phyloP scores from a whole-genome alignment of 2,797 vertebrate species.

The Sylvilagus floridanus region DNA sequence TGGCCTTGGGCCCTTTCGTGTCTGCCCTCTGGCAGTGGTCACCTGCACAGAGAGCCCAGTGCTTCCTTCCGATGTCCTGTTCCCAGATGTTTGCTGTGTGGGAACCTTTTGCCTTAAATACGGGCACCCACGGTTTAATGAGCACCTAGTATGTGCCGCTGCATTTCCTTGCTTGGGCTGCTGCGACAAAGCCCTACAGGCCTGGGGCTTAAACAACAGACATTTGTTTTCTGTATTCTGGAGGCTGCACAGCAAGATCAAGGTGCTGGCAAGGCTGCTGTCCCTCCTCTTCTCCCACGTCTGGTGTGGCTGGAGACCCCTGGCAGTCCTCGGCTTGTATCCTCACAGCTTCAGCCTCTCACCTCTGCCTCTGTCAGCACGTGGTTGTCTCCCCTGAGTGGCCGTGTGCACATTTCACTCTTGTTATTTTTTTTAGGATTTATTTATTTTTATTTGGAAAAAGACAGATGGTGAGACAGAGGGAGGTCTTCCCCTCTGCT shows the following conservation, averaged over 20 bases:
- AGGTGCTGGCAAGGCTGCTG: fast-evolving
- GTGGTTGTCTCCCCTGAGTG: not conserved
- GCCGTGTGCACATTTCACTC: too few species aligned
- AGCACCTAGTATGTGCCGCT: fast-evolving
- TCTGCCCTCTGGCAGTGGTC: not conserved
- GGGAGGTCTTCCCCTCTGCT: too few species aligned
- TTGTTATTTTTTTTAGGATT: not conserved
- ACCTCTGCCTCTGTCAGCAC: not conserved
- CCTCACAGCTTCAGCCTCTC: too few species aligned
- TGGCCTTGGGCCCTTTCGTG: not conserved
- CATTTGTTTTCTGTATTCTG: fast-evolving
- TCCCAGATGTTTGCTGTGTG: not conserved
- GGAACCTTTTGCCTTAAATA: not conserved
- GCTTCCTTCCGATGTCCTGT: not conserved
- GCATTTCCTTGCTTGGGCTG: fast-evolving
- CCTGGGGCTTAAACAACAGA: not conserved
- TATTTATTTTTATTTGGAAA: too few species aligned
- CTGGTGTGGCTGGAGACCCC: fast-evolving
- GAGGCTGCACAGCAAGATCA: not conserved
- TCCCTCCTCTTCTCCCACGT: not conserved
- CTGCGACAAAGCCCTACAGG: fast-evolving
- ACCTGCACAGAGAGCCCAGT: not conserved
- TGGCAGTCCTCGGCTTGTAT: not conserved
- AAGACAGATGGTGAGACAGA: too few species aligned
- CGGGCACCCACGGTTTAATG: fast-evolving